Base-by-base conservation (phyloP, 2,113 vertebrate genomes). In the Neomonachus schauinslandi region DNA sequence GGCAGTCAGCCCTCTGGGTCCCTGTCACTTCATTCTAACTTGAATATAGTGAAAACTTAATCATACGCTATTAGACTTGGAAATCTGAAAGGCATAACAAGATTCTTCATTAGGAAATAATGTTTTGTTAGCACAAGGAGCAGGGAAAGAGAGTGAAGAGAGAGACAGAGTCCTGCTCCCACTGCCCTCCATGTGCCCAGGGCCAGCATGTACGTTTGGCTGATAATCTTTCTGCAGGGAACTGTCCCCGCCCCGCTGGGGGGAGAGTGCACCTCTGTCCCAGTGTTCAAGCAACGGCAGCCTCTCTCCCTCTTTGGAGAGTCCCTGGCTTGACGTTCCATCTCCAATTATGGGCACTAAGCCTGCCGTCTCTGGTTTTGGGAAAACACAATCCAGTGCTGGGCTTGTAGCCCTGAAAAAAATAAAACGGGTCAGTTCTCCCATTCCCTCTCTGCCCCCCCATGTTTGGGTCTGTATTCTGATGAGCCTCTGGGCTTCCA, bases 131-230 rank as follows among this genome's bases (percentile, higher is more conserved):
- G 33, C 36, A 51, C 39, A 26, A 1, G 5, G 28, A 19, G 5
- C 3, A 5, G 11, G 1, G 26, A 63, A 39, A 77, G 24, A 36
- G 51, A 49, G 51, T 4, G 16, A 55, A 26, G 59, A 79, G 22
- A 18, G 24, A 61, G 42, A 61, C 8, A 15, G 6, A 46, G 10
- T 4, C 13, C 7, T 63, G 3, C 46, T 69, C 11, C 67, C 7
- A 1, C 9, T 15, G 9, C 8, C 76, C 7, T 39, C 11, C 0
- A 0, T 14, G 61, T 36, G 16, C 57, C 24, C 22, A 11, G 15
- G 7, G 5, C 71, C 14, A 7, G 5, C 42, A 46, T 6, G 3
- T 5, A 28, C 0, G 22, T 67, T 39, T 59, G 19, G 28, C 2
- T 39, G 2, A 18, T 63, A n/a, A 26, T 22, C 36, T 31, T 69